Percentiles rank a stretch among this genome's conserved stretches.
Conservation (phyloP, 2,113 vertebrate species). For the Microcebus tavaratra region DNA sequence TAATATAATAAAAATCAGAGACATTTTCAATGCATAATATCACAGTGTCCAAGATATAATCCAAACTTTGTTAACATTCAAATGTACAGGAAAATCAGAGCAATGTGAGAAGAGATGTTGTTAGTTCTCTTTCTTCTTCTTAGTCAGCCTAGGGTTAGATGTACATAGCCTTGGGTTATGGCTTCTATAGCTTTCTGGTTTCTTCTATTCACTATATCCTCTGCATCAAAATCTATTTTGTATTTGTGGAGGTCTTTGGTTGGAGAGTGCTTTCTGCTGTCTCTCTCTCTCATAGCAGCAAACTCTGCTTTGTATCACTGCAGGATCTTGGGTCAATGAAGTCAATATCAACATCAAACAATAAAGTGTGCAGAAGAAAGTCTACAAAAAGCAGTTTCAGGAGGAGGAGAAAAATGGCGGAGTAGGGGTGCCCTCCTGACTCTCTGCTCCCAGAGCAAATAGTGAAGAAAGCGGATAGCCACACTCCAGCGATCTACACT, state of each 20-base stretch:
- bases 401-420: too few relatives aligned
- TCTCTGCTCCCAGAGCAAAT: too few relatives aligned
- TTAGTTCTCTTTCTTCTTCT: neutral
- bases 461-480: too few relatives aligned
- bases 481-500: too few relatives aligned
- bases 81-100: neutral
- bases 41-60: neutral
- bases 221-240: neutral
- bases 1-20: neutral
- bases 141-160: neutral
- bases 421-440: too few relatives aligned
- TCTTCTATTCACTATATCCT: accelerated
- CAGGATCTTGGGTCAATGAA: neutral
- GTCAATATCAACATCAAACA: neutral
- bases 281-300: too few relatives aligned
- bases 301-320: neutral
- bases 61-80: neutral
- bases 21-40: neutral
- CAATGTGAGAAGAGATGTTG: neutral
- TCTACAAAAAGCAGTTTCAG: neutral
- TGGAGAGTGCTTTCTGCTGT: neutral
- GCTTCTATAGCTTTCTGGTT: neutral
- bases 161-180: neutral
- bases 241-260: neutral
- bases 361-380: neutral